Evolutionary conservation across 2,888 invertebrate species (phyloP).

Genomic region (Acronicta aceris): DNA sequence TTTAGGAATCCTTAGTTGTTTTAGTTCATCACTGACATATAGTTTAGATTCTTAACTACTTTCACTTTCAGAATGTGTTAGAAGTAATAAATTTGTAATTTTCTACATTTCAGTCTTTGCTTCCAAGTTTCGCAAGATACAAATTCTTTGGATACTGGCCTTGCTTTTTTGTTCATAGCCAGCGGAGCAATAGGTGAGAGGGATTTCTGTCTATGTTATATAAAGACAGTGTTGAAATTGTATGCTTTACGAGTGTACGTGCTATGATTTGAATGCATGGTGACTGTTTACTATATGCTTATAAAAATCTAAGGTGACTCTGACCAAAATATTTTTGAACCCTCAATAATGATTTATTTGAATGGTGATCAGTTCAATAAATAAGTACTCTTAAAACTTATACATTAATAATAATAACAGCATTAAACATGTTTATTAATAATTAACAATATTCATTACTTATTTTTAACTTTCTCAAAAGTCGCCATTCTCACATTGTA

Average conservation of each 20-base stretch:
- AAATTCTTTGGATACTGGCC: slow-evolving; percentile 80
- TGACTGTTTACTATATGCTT: neutral
- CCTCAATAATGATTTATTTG: too few species aligned
- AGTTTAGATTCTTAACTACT: slow-evolving; percentile 38
- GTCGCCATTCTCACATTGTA: too few species aligned
- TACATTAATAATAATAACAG: too few species aligned
- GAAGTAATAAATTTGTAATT: slow-evolving; percentile 33
- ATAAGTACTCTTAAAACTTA: too few species aligned
- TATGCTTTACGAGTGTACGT: slow-evolving; percentile 24
- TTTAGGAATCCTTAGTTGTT: neutral
- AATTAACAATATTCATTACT: neutral
- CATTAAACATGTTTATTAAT: neutral
- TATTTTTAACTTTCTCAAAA: too few species aligned
- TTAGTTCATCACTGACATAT: slow-evolving; percentile 4
- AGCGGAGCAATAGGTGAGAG: slow-evolving; percentile 85
- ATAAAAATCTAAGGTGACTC: too few species aligned
- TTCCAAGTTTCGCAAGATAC: slow-evolving; percentile 81
- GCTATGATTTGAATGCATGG: slow-evolving; percentile 42
- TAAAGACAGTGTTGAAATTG: slow-evolving; percentile 59
- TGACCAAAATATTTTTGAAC: too few species aligned
- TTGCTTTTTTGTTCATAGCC: slow-evolving; percentile 82
- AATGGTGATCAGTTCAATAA: too few species aligned
- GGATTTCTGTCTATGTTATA: slow-evolving; percentile 66
- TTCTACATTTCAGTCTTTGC: slow-evolving; percentile 78
- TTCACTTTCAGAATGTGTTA: slow-evolving; percentile 53